Percentiles rank a stretch among this genome's conserved stretches.
Evolutionary conservation across 1,140 invertebrate genomes (phyloP).

Genomic region (Anadara kagoshimensis): DNA sequence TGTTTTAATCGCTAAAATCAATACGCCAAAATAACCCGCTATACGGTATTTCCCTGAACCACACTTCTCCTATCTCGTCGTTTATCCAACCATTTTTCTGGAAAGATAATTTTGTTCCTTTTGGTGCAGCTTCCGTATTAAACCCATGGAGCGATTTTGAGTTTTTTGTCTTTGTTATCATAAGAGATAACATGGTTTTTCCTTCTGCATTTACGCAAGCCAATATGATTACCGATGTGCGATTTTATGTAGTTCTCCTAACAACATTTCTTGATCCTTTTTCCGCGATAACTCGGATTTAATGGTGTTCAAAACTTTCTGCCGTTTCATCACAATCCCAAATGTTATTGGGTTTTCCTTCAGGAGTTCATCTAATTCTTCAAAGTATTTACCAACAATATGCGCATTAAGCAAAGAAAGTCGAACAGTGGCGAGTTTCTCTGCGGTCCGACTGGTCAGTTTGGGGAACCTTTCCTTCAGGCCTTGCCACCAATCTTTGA

Average conservation of each 20-base stretch:
- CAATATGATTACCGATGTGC: constrained; percentile 44
- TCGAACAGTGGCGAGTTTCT: constrained; percentile 12
- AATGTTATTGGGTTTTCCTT: not conserved
- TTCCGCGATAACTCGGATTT: constrained; percentile 24
- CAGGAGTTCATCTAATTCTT: not conserved
- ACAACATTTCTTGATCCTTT: constrained; percentile 21
- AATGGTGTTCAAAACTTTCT: constrained; percentile 16
- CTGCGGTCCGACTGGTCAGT: constrained; percentile 8
- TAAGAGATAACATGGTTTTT: too few species aligned
- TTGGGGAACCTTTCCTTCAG: constrained; percentile 19
- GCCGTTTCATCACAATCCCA: constrained; percentile 30
- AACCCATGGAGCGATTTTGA: constrained; percentile 36
- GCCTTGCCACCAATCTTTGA: constrained; percentile 20
- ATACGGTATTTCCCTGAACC: constrained; percentile 38
- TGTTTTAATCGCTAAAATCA: too few species aligned
- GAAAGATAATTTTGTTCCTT: constrained; percentile 31
- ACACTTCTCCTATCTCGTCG: constrained; percentile 41
- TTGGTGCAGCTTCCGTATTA: constrained; percentile 29
- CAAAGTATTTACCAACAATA: constrained; percentile 7
- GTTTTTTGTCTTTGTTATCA: too few species aligned
- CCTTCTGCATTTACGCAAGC: constrained; percentile 47
- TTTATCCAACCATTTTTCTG: constrained; percentile 48
- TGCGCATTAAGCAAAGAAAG: constrained; percentile 1
- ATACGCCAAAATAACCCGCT: too few species aligned
- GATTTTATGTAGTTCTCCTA: constrained; percentile 9